phyloP scores from a whole-genome alignment of 2,113 vertebrate species.

The Engystomops pustulosus region DNA sequence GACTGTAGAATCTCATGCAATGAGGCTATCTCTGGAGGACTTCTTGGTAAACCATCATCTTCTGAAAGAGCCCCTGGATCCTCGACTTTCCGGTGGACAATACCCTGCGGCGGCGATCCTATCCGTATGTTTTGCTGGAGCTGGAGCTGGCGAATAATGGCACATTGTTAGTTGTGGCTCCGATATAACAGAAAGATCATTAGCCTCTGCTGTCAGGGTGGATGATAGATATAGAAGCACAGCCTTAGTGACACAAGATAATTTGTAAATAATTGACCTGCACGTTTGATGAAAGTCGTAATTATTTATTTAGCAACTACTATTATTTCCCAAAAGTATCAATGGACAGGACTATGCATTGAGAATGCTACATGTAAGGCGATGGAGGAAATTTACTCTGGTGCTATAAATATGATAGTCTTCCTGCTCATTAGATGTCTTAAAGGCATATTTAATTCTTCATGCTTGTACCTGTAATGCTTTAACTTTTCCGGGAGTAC shows the following conservation, averaged over 20 bases:
- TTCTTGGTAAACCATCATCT: conserved; percentile 79
- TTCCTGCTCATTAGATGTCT: conserved; percentile 1
- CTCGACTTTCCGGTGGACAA: conserved; percentile 73
- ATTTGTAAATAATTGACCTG: conserved; percentile 30
- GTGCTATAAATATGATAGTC: neutral
- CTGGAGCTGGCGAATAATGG: conserved; percentile 67
- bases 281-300: conserved; percentile 34
- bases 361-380: neutral
- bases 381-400: neutral
- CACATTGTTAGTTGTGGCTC: neutral
- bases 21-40: conserved; percentile 75
- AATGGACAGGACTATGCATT: neutral
- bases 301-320: conserved; percentile 27
- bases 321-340: conserved; percentile 21
- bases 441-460: neutral
- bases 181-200: neutral
- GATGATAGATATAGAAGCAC: neutral
- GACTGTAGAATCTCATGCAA: conserved; percentile 66
- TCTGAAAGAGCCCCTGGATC: conserved; percentile 76
- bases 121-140: conserved; percentile 76
- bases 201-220: neutral
- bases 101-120: conserved; percentile 75
- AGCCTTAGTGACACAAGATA: conserved; percentile 15
- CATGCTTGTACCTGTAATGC: conserved; percentile 78
- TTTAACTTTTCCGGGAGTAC: conserved; percentile 83